A percentile compares a stretch with the other conserved stretches of the same genome.
Evolutionary conservation across 2,888 invertebrate species (phyloP).

Genomic region (Yponomeuta evonymella): DNA sequence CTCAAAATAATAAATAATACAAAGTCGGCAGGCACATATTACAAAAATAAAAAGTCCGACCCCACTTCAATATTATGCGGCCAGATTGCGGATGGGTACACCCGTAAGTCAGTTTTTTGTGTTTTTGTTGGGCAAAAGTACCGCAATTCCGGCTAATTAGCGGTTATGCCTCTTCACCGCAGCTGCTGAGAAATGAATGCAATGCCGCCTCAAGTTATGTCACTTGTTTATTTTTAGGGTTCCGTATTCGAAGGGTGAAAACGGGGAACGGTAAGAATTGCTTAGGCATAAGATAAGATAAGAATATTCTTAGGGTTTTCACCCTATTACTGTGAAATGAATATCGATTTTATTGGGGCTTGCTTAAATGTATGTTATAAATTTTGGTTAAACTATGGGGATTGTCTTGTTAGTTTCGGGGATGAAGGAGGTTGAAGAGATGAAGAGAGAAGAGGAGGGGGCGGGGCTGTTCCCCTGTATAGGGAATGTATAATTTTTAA

Average conservation of each 20-base stretch:
- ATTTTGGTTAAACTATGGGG: too few relatives aligned
- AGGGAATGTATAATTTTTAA: too few relatives aligned
- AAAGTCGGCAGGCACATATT: neutral
- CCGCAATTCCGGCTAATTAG: slow-evolving; percentile 50
- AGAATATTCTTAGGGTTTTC: too few relatives aligned
- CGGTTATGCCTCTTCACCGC: slow-evolving; percentile 35
- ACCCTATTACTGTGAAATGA: too few relatives aligned
- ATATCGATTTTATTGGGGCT: too few relatives aligned
- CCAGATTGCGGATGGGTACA: slow-evolving; percentile 9
- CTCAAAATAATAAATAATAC: too few relatives aligned
- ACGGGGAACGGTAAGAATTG: neutral
- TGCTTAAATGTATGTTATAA: too few relatives aligned
- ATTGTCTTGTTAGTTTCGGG: too few relatives aligned
- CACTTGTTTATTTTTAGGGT: slow-evolving; percentile 37
- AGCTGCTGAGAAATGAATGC: slow-evolving; percentile 56
- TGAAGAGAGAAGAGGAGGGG: too few relatives aligned
- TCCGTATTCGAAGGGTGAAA: neutral
- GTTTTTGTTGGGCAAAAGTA: slow-evolving; percentile 38
- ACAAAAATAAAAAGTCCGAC: neutral
- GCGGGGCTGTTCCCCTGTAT: too few relatives aligned
- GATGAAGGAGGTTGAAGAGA: too few relatives aligned
- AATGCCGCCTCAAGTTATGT: slow-evolving; percentile 59
- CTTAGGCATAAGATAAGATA: too few relatives aligned
- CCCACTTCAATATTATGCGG: slow-evolving; percentile 3
- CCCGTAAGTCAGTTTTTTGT: slow-evolving; percentile 13